Conservation (phyloP, 2,797 vertebrate genomes). For the Dipus sagitta region DNA sequence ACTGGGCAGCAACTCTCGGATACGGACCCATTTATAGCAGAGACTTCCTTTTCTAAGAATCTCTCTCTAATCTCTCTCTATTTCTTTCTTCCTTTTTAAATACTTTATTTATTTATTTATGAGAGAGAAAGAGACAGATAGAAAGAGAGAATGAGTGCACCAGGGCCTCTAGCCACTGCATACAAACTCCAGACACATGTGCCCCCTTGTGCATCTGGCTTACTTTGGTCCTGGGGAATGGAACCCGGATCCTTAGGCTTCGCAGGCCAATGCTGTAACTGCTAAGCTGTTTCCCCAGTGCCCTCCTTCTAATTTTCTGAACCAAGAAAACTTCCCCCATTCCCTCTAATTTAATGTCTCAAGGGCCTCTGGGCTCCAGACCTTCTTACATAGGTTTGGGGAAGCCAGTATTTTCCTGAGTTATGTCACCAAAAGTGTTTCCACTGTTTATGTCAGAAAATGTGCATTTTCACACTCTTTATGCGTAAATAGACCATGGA, state of each 20-base stretch:
- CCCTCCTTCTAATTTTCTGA: slow-evolving; percentile 31
- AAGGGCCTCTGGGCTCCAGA: not conserved
- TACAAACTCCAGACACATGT: too few relatives aligned
- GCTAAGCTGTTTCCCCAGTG: too few relatives aligned
- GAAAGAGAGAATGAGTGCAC: too few relatives aligned
- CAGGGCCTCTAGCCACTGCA: too few relatives aligned
- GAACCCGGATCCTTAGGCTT: too few relatives aligned
- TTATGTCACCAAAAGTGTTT: slow-evolving; percentile 51
- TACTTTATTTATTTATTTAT: too few relatives aligned
- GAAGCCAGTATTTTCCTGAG: slow-evolving; percentile 49
- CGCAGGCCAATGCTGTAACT: too few relatives aligned
- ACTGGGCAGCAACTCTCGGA: not conserved
- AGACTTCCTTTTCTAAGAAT: slow-evolving; percentile 31
- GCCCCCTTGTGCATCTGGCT: too few relatives aligned
- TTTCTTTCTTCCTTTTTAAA: too few relatives aligned
- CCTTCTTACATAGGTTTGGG: slow-evolving; percentile 3
- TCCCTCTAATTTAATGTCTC: slow-evolving; percentile 51
- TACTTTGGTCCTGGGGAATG: too few relatives aligned
- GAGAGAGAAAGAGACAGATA: too few relatives aligned
- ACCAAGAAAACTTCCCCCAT: slow-evolving; percentile 29
- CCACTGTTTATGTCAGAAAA: slow-evolving; percentile 65
- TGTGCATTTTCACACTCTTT: slow-evolving; percentile 49
- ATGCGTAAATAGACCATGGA: slow-evolving; percentile 17
- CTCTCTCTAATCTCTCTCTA: slow-evolving; percentile 55
- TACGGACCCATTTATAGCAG: slow-evolving; percentile 52